These are phyloP conservation scores for Hanleya hanleyi DNA, from an alignment of 2,888 invertebrate species.

Conservation along the genomic window DNA sequence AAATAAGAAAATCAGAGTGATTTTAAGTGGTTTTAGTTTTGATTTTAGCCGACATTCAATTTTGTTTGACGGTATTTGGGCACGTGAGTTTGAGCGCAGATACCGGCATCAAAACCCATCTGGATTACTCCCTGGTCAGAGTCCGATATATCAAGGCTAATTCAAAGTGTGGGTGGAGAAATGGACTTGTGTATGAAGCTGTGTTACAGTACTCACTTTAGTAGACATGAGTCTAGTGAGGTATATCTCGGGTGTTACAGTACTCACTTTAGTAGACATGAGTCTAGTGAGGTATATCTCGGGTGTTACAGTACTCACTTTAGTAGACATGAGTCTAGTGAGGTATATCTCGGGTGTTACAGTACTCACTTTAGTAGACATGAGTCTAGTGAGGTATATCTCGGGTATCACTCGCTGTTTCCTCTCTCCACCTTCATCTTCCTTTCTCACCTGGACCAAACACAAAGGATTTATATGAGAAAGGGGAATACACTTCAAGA, in stretches of 20 bases:
- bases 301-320: slow-evolving; percentile 34
- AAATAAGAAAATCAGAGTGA: too few species aligned
- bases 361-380: slow-evolving; percentile 40
- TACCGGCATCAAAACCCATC: too few species aligned
- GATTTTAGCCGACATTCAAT: too few species aligned
- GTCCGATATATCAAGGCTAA: too few species aligned
- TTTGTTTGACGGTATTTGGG: too few species aligned
- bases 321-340: slow-evolving; percentile 12
- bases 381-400: slow-evolving; percentile 42
- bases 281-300: not conserved
- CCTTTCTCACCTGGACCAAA: slow-evolving; percentile 27
- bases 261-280: not conserved
- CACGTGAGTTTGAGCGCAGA: too few species aligned
- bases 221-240: not conserved
- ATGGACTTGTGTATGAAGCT: too few species aligned
- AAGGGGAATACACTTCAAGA: too few species aligned
- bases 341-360: slow-evolving; percentile 17
- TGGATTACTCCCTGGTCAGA: too few species aligned
- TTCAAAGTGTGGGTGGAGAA: too few species aligned
- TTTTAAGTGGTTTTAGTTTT: too few species aligned
- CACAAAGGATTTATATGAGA: too few species aligned
- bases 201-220: not conserved
- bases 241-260: not conserved
- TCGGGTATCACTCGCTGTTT: slow-evolving; percentile 27
- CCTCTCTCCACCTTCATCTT: slow-evolving; percentile 24